phyloP scores from a whole-genome alignment of 2,888 invertebrate species.

The Lamproptera curius region DNA sequence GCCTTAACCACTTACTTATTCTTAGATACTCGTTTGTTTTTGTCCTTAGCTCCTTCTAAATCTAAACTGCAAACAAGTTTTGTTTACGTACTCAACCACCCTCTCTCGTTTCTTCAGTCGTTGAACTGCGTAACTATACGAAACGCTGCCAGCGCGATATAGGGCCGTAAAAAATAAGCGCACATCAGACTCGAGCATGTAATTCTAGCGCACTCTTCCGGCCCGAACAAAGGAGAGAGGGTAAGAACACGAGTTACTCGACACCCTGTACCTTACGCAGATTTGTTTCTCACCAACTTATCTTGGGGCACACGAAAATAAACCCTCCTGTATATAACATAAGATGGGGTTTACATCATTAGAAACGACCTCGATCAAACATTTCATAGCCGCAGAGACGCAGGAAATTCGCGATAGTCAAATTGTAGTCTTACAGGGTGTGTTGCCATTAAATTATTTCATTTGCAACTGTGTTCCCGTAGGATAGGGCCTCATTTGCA shows the following conservation, averaged over 20 bases:
- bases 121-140: slow-evolving; percentile 74
- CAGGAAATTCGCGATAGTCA: slow-evolving; percentile 78
- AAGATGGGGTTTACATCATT: slow-evolving; percentile 48
- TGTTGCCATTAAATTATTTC: slow-evolving; percentile 70
- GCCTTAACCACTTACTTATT: slow-evolving; percentile 20
- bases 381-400: slow-evolving; percentile 52
- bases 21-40: slow-evolving; percentile 34
- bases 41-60: slow-evolving; percentile 36
- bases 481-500: slow-evolving; percentile 67
- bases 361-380: slow-evolving; percentile 45
- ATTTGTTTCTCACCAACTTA: slow-evolving; percentile 71
- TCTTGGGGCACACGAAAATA: slow-evolving; percentile 44
- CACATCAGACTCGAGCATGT: slow-evolving; percentile 77
- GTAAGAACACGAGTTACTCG: slow-evolving; percentile 79
- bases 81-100: slow-evolving; percentile 58
- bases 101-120: slow-evolving; percentile 71
- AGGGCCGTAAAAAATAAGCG: slow-evolving; percentile 77
- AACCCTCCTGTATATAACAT: slow-evolving; percentile 46
- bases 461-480: slow-evolving; percentile 69
- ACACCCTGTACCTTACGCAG: slow-evolving; percentile 77
- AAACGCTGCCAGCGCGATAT: slow-evolving; percentile 71
- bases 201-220: slow-evolving; percentile 79
- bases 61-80: slow-evolving; percentile 63
- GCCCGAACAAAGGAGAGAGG: slow-evolving; percentile 76
- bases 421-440: slow-evolving; percentile 76